A percentile compares a stretch with the other conserved stretches of the same genome.
Conservation (phyloP, 2,888 invertebrate genomes). For the Ophion obscuratus region DNA sequence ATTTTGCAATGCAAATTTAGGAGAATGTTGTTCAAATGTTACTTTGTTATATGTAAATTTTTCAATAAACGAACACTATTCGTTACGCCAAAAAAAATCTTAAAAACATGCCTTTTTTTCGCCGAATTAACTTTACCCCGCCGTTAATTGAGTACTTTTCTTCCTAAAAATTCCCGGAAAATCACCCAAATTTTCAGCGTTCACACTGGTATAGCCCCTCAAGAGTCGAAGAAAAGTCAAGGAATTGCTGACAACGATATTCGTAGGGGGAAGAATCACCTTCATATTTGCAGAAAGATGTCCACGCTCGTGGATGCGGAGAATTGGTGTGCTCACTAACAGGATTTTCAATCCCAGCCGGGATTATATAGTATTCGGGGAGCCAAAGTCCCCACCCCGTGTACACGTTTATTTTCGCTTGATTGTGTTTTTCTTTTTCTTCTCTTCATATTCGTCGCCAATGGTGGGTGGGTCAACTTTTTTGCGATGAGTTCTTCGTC, state of each 20-base stretch:
- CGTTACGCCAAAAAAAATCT: too few relatives aligned
- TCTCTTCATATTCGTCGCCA: slow-evolving; percentile 52
- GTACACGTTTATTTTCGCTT: slow-evolving; percentile 52
- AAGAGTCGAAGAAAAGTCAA: neutral
- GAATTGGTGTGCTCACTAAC: slow-evolving; percentile 75
- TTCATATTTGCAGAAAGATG: slow-evolving; percentile 55
- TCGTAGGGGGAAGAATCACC: slow-evolving; percentile 36
- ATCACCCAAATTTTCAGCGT: too few relatives aligned
- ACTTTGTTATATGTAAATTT: too few relatives aligned
- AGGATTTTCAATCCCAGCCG: slow-evolving; percentile 74
- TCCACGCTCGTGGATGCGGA: slow-evolving; percentile 37
- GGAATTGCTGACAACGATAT: neutral
- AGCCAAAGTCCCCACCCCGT: slow-evolving; percentile 72
- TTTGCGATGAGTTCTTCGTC: slow-evolving; percentile 43
- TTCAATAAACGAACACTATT: too few relatives aligned
- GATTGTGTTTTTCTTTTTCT: slow-evolving; percentile 67
- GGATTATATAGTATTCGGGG: slow-evolving; percentile 78
- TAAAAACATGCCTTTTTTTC: too few relatives aligned
- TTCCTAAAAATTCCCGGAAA: too few relatives aligned
- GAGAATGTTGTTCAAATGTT: too few relatives aligned
- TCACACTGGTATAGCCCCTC: neutral
- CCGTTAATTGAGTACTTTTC: too few relatives aligned
- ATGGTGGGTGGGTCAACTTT: slow-evolving; percentile 65
- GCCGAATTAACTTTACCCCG: too few relatives aligned
- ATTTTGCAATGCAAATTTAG: too few relatives aligned